phyloP scores from a whole-genome alignment of 2,113 vertebrate species.

The Strix uralensis region DNA sequence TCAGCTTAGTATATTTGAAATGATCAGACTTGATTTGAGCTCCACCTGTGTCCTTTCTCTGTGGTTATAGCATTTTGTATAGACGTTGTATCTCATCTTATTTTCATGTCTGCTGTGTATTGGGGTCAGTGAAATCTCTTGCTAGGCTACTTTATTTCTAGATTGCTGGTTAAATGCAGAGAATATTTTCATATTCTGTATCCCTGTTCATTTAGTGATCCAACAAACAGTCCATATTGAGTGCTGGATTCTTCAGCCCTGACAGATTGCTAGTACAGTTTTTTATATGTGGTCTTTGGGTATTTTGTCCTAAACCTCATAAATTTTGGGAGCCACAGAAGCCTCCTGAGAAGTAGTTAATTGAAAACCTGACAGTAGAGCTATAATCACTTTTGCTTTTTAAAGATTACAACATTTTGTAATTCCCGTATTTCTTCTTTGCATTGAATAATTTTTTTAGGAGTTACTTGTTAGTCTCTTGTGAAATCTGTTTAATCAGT shows the following conservation, averaged over 20 bases:
- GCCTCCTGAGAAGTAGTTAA: background rate
- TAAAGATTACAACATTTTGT: background rate
- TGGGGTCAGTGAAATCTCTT: background rate
- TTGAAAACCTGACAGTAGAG: background rate
- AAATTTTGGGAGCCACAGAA: background rate
- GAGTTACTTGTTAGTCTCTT: background rate
- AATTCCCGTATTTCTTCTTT: background rate
- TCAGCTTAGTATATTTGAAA: background rate
- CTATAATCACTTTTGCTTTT: background rate
- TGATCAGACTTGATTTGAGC: background rate
- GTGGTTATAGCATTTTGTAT: background rate
- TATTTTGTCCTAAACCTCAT: background rate
- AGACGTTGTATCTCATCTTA: background rate
- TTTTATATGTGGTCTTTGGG: background rate
- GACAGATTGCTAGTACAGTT: background rate
- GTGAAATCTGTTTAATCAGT: background rate
- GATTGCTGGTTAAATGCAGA: background rate
- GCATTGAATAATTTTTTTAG: background rate
- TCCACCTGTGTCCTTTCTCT: background rate
- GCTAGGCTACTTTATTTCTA: background rate
- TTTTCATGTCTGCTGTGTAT: background rate
- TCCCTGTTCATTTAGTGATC: background rate
- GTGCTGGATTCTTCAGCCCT: background rate
- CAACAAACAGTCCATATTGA: background rate
- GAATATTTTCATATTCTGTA: background rate